Base-by-base conservation (phyloP, 2,888 invertebrate species). In the Digitonthophagus gazella region DNA sequence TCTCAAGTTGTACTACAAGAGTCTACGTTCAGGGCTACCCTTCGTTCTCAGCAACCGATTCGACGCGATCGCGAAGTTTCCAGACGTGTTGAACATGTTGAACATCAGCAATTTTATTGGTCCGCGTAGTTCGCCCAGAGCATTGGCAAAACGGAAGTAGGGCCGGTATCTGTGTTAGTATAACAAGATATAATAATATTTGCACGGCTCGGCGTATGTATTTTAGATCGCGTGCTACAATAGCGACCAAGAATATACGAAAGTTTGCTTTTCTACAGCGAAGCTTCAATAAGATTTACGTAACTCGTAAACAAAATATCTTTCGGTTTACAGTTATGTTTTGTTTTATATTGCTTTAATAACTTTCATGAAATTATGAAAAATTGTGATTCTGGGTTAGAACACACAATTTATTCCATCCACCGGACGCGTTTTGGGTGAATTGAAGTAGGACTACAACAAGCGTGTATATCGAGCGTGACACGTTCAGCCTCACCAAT, bases 401-500 rank as follows among this genome's bases (percentile, higher is more conserved):
- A n/a, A n/a, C n/a, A n/a, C n/a, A n/a, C 28, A 11, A 44, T 44
- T 44, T 44, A 11, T 5, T 44, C 28, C 1, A 44, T 44, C 11
- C 28, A 11, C 11, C 1, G 28, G 11, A 44, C 28, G 11, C 6
- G 28, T 6, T 44, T 44, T 44, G 28, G 28, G 28, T 44, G 28
- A 44, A 44, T 44, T 44, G 28, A 44, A 44, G 28, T 11, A 44
- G 28, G 28, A 44, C 28, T 44, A 44, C 28, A 44, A 44, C 28
- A 44, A 73, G 72, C 67, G 68, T 65, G 72, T 71, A 69, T 71
- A 73, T 72, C 66, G 67, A 63, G 69, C 64, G 71, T 72, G 73
- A 73, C 72, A 67, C 66, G 72, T 71, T 70, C 75, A 75, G 71
- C 71, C 71, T 71, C 71, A 68, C 66, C 72, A 72, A 73, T 74